These are phyloP conservation scores for Sphyrna mokarran DNA, from an alignment of 2,113 vertebrate species.

Conservation along the genomic window DNA sequence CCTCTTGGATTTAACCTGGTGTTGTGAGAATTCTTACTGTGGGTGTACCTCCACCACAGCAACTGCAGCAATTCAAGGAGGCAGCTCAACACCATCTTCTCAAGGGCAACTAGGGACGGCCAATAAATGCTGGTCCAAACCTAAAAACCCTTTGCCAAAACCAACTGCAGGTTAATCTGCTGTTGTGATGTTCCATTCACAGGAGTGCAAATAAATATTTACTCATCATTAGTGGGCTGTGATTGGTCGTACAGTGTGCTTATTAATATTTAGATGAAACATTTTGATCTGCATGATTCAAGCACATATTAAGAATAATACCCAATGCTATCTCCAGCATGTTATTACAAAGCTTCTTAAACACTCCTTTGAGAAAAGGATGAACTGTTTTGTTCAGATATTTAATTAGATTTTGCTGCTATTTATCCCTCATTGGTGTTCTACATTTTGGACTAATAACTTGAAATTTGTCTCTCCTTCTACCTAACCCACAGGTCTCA, in stretches of 20 bases:
- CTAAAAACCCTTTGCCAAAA: background rate
- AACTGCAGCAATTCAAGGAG: too few species aligned
- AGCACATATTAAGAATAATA: background rate
- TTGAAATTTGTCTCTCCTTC: background rate
- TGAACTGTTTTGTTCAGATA: slow-evolving; percentile 12
- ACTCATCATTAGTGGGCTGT: background rate
- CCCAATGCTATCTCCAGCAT: background rate
- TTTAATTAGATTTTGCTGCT: background rate
- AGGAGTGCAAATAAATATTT: background rate
- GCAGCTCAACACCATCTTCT: too few species aligned
- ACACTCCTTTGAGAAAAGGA: background rate
- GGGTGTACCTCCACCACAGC: too few species aligned
- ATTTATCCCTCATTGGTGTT: background rate
- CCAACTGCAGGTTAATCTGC: background rate
- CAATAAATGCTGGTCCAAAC: background rate
- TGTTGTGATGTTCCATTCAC: background rate
- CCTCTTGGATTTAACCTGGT: too few species aligned
- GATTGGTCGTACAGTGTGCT: background rate
- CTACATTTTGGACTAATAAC: background rate
- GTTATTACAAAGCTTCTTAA: slow-evolving; percentile 8
- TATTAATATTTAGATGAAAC: background rate
- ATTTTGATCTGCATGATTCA: background rate
- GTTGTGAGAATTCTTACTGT: too few species aligned
- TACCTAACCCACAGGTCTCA: background rate
- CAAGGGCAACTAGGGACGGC: too few species aligned